These are phyloP conservation scores for Notarius quadriscutis DNA, from an alignment of 2,113 vertebrate species.

Conservation along the genomic window DNA sequence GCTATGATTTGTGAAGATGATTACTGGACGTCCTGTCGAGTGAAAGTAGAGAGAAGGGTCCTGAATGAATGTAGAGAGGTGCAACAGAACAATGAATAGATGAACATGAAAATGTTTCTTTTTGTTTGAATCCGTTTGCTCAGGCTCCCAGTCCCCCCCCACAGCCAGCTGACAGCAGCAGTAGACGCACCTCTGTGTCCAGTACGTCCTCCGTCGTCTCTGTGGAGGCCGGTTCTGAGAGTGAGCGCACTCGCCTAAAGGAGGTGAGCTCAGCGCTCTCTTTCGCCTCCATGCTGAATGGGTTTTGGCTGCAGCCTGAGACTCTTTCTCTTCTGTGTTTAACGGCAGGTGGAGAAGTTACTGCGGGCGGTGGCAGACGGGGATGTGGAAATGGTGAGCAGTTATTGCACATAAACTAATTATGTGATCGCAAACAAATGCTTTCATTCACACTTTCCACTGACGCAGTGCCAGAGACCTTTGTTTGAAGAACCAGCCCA, in stretches of 20 bases:
- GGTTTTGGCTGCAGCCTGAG: not conserved
- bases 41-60: not conserved
- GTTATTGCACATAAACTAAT: constrained; percentile 3
- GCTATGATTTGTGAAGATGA: not conserved
- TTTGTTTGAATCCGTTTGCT: not conserved
- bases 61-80: not conserved
- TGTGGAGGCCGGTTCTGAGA: constrained; percentile 71
- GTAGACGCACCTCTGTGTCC: constrained; percentile 82
- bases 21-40: no score
- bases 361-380: constrained; percentile 90
- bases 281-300: not conserved
- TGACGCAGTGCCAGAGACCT: not conserved
- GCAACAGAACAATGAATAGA: no score
- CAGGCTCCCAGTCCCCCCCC: constrained; percentile 78
- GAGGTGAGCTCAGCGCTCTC: constrained; percentile 74
- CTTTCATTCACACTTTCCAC: not conserved
- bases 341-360: constrained; percentile 90
- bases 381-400: constrained; percentile 93
- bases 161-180: constrained; percentile 78
- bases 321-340: constrained; percentile 36
- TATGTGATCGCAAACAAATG: not conserved
- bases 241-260: constrained; percentile 73
- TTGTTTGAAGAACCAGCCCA: not conserved
- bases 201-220: constrained; percentile 79
- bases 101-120: not conserved